These are phyloP conservation scores for Ctenopoma kingsleyae DNA, from an alignment of 2,797 vertebrate species.

Conservation along the genomic window DNA sequence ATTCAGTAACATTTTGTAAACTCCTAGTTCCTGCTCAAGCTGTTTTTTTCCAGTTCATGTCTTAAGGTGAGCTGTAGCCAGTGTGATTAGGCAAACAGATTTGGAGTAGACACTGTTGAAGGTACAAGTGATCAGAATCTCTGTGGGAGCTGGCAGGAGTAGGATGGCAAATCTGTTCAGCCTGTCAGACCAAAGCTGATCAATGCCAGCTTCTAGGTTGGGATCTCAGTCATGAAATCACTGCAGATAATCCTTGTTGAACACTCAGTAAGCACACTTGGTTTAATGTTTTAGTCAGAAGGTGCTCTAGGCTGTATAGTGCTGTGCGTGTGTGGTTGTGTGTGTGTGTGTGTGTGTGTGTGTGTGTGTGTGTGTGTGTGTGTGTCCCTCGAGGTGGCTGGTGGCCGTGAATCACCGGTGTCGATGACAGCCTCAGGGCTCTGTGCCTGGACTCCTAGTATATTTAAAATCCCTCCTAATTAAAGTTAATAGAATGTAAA, in stretches of 20 bases:
- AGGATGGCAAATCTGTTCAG: not conserved
- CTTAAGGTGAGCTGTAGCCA: not conserved
- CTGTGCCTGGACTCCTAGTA: conserved; percentile 82
- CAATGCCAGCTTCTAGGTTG: not conserved
- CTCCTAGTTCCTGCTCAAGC: not conserved
- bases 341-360: conserved; percentile 29
- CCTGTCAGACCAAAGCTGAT: conserved; percentile 2
- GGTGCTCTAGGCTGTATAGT: conserved; percentile 25
- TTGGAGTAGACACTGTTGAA: not conserved
- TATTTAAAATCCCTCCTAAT: conserved; percentile 90
- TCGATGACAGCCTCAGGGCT: conserved; percentile 79
- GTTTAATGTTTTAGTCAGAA: conserved; percentile 13
- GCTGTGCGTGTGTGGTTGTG: no score
- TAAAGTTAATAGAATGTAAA: conserved; percentile 91
- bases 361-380: conserved; percentile 26
- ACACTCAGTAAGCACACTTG: conserved; percentile 9
- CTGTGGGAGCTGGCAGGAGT: not conserved
- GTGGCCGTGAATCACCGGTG: conserved; percentile 75
- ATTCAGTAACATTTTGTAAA: conserved; percentile 5
- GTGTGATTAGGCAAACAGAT: not conserved
- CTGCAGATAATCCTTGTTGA: conserved; percentile 23
- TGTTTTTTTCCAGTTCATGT: not conserved
- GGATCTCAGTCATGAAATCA: conserved; percentile 7
- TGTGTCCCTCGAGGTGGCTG: conserved; percentile 43
- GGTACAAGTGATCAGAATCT: not conserved